Percentiles rank a stretch among this genome's conserved stretches.
These are phyloP conservation scores for Gymnocephalus cernua DNA, from an alignment of 2,113 vertebrate species.

Conservation along the genomic window DNA sequence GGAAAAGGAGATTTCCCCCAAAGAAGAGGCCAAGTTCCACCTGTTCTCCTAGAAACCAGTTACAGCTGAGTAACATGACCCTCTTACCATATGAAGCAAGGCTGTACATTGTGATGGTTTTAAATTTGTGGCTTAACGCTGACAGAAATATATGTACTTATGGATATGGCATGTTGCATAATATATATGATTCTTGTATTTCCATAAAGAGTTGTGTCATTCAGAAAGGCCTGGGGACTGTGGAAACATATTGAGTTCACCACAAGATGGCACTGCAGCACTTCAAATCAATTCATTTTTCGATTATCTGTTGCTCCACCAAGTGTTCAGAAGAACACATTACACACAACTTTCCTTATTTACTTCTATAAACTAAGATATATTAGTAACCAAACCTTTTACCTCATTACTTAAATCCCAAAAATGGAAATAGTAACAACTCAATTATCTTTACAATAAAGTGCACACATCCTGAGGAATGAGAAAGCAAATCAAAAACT, in stretches of 20 bases:
- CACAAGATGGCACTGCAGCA: conserved; percentile 68
- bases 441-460: not conserved
- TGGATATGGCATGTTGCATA: not conserved
- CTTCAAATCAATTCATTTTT: not conserved
- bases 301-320: conserved; percentile 55
- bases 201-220: conserved; percentile 2
- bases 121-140: conserved; percentile 14
- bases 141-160: conserved; percentile 1
- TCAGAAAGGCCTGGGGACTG: not conserved
- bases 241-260: conserved; percentile 1
- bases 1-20: conserved; percentile 6
- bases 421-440: not conserved
- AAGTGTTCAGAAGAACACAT: conserved; percentile 39
- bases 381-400: not conserved
- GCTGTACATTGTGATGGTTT: not conserved
- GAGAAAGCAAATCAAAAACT: not conserved
- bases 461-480: not conserved
- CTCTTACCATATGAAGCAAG: not conserved
- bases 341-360: not conserved
- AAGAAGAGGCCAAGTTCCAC: conserved; percentile 48
- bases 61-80: conserved; percentile 23
- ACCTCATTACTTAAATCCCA: not conserved
- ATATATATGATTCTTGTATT: not conserved
- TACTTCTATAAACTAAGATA: not conserved
- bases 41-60: conserved; percentile 58